phyloP scores from a whole-genome alignment of 2,888 invertebrate genomes.

The Esperia sulphurella region DNA sequence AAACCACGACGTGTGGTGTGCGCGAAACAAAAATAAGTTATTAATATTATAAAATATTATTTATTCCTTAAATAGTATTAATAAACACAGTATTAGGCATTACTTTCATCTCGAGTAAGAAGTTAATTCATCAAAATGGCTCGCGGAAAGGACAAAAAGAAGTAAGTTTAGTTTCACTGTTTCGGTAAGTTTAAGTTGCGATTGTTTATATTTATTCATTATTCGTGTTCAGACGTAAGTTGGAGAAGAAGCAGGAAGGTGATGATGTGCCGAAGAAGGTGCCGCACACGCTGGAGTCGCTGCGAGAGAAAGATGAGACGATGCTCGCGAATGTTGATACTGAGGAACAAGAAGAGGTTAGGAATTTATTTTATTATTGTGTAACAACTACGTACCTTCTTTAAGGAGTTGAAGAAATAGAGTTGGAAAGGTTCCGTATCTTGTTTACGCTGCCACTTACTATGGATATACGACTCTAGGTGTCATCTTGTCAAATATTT shows the following conservation, averaged over 20 bases:
- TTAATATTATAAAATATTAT: too few relatives aligned
- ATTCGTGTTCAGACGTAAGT: conserved; percentile 52
- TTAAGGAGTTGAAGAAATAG: too few relatives aligned
- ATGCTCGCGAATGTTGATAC: conserved; percentile 86
- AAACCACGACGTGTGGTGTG: too few relatives aligned
- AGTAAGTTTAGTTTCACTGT: conserved; percentile 47
- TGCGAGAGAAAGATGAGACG: conserved; percentile 95
- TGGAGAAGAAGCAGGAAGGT: conserved; percentile 71
- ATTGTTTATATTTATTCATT: background rate
- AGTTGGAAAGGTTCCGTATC: too few relatives aligned
- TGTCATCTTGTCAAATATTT: too few relatives aligned
- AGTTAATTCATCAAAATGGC: conserved; percentile 46
- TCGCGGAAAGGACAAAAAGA: conserved; percentile 71
- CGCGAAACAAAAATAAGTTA: too few relatives aligned
- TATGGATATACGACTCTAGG: too few relatives aligned
- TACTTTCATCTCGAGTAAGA: background rate
- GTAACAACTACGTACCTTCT: too few relatives aligned
- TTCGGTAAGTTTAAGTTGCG: background rate
- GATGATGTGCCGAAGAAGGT: conserved; percentile 69
- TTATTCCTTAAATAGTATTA: too few relatives aligned
- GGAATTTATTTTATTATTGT: conserved; percentile 18
- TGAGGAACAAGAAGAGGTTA: conserved; percentile 87
- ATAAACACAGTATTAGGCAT: too few relatives aligned
- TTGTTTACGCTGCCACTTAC: too few relatives aligned
- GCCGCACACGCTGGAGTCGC: conserved; percentile 96